phyloP scores from a whole-genome alignment of 2,888 invertebrate genomes.

The Platycheirus albimanus region DNA sequence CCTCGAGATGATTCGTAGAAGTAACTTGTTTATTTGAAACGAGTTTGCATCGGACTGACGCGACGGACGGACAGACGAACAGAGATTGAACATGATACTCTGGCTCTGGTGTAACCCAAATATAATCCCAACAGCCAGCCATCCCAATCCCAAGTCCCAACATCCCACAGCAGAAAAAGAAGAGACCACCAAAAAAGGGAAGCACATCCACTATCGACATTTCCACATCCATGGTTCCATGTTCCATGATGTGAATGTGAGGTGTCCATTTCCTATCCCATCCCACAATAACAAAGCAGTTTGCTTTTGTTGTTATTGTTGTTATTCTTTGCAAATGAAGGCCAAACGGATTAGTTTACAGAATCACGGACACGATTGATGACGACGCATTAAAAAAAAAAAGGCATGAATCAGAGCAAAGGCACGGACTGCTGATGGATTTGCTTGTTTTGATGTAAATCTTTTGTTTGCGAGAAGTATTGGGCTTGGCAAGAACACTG shows the following conservation, averaged over 20 bases:
- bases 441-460: constrained; percentile 24
- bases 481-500: no score
- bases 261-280: no score
- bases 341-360: constrained; percentile 46
- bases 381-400: constrained; percentile 39
- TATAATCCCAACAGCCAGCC: constrained; percentile 35
- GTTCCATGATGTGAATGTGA: no score
- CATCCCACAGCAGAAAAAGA: neutral
- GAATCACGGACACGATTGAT: constrained; percentile 44
- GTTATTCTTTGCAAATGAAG: constrained; percentile 21
- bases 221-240: neutral
- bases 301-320: neutral
- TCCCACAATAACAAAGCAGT: neutral
- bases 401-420: constrained; percentile 17
- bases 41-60: constrained; percentile 25
- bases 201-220: neutral
- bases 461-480: neutral
- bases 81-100: constrained; percentile 44
- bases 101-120: constrained; percentile 55
- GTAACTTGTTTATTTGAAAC: constrained; percentile 30
- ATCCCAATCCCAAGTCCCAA: no score
- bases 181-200: constrained; percentile 32
- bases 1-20: constrained; percentile 52
- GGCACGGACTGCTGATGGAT: constrained; percentile 20
- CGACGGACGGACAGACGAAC: neutral